Evolutionary conservation across 64 coral and sea anemone species (phyloP).

Genomic region (Stichodactyla helianthus): DNA sequence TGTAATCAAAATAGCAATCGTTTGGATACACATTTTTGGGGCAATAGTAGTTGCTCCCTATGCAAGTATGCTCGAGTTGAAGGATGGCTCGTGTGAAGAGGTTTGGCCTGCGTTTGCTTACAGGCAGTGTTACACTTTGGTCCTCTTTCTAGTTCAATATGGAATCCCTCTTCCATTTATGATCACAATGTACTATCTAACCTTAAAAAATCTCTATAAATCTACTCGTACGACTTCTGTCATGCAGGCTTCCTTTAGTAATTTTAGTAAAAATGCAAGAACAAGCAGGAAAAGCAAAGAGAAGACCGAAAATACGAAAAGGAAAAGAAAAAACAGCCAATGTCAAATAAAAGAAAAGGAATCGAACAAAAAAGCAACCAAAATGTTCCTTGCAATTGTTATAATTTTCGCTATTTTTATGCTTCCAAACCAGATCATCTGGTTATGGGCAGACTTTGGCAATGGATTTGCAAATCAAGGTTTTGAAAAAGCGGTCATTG

Average conservation of each 20-base stretch:
- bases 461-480: neutral
- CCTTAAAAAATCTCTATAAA: constrained; percentile 19
- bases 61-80: constrained; percentile 5
- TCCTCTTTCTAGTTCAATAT: constrained; percentile 42
- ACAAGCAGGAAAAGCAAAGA: neutral
- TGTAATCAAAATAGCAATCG: constrained; percentile 22
- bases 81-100: neutral
- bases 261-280: neutral
- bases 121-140: constrained; percentile 31
- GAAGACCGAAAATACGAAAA: neutral
- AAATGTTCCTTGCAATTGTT: constrained; percentile 76
- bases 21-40: constrained; percentile 13
- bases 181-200: constrained; percentile 32
- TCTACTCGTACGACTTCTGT: neutral
- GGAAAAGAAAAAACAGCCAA: neutral
- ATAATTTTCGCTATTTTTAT: constrained; percentile 66
- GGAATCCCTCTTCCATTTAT: constrained; percentile 51
- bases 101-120: constrained; percentile 21
- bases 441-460: constrained; percentile 78
- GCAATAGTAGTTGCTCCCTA: constrained; percentile 29
- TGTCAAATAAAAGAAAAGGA: constrained; percentile 16
- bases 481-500: constrained; percentile 45
- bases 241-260: neutral
- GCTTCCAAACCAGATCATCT: constrained; percentile 77
- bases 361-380: constrained; percentile 65